Base-by-base conservation (phyloP, 2,113 vertebrate species). In the Trochalopteron elliotii region DNA sequence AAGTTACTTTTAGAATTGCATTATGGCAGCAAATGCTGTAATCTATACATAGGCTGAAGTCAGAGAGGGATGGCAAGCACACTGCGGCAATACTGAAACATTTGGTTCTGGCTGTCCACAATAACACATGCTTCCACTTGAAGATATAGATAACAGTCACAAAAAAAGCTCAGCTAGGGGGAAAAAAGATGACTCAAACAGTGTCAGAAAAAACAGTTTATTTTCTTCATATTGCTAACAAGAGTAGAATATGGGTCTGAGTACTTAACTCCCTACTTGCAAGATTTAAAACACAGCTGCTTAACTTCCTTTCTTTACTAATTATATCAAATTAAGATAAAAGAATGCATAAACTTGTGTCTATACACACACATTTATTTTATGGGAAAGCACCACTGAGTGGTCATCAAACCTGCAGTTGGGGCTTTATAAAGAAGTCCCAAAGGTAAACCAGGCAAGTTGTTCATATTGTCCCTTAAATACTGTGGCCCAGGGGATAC, bases 11-110 rank as follows among this genome's bases (percentile, higher is more conserved):
- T 19, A 72, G 93, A 91, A 77, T 27, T 80, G 21, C 15, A 11
- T 96, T 87, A 60, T 80, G 44, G 55, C 45, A 71, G 42, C 31
- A 92, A 89, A 76, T 82, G 18, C 23, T 80, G 56, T 81, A 90
- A 85, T 93, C 81, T 95, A 83, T 94, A 68, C 76, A 68, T 24
- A 91, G 71, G 50, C 42, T 93, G 87, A 75, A 94, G 92, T 89
- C 61, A 50, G 65, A 77, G 52, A 61, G 64, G 50, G 49, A 49
- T 74, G 64, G 63, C 35, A 85, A 71, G 50, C 39, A 47, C 22
- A 30, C 59, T 65, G 52, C 8, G 13, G 69, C 76, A 87, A 30
- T 84, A 45, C 45, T 89, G 65, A 96, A 97, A 83, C 86, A 75
- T 94, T 94, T 92, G 72, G 65, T 68, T 77, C 72, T 82, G 56